These are phyloP conservation scores for Lerema accius DNA, from an alignment of 1,140 invertebrate genomes.

Conservation along the genomic window DNA sequence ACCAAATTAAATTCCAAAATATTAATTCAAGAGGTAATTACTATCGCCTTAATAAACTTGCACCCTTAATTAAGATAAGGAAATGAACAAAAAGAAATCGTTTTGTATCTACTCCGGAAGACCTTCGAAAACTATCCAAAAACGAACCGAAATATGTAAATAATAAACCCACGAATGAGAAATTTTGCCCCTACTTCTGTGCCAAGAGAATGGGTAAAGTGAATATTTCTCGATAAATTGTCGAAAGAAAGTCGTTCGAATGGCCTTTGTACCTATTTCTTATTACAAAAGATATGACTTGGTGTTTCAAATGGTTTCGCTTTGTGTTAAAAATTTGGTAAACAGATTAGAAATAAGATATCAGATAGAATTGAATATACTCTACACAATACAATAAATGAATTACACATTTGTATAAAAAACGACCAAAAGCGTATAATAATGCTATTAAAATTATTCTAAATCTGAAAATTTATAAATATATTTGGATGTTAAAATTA, in stretches of 20 bases:
- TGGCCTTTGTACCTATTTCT: too few relatives aligned
- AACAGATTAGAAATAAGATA: too few relatives aligned
- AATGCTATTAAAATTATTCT: too few relatives aligned
- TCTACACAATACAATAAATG: too few relatives aligned
- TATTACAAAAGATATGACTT: too few relatives aligned
- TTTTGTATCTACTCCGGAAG: slow-evolving; percentile 69
- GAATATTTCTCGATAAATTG: not conserved
- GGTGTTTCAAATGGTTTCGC: too few relatives aligned
- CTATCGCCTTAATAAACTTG: slow-evolving; percentile 45
- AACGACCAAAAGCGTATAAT: too few relatives aligned
- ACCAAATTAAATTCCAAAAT: slow-evolving; percentile 27
- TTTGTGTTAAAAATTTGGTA: too few relatives aligned
- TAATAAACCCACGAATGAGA: slow-evolving; percentile 55
- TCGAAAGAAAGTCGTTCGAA: not conserved
- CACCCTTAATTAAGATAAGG: slow-evolving; percentile 71
- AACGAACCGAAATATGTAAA: slow-evolving; percentile 61
- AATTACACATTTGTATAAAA: too few relatives aligned
- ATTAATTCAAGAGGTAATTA: slow-evolving; percentile 34
- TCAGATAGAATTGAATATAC: too few relatives aligned
- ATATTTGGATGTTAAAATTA: too few relatives aligned
- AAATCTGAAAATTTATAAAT: too few relatives aligned
- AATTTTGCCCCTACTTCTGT: slow-evolving; percentile 41
- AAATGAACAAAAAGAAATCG: slow-evolving; percentile 60
- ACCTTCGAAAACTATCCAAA: slow-evolving; percentile 63
- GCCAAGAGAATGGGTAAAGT: not conserved